A percentile compares a stretch with the other conserved stretches of the same genome.
phyloP scores from a whole-genome alignment of 37 sponge, comb jelly and placozoan genomes.

The Agelas oroides region DNA sequence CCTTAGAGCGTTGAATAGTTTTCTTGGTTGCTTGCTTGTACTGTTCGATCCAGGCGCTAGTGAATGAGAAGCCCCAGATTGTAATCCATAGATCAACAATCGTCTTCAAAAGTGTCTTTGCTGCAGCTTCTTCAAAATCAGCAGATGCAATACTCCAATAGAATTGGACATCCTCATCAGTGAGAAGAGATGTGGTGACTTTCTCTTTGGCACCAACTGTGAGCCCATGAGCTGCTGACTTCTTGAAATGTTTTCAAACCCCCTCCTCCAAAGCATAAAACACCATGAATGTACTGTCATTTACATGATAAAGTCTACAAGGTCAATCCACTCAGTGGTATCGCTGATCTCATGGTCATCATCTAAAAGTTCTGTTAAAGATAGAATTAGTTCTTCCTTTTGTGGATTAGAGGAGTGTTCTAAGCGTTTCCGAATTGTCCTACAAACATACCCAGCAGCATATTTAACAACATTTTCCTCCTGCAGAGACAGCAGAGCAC shows the following conservation, averaged over 20 bases:
- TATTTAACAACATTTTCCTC: conserved; percentile 15
- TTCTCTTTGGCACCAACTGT: too few relatives aligned
- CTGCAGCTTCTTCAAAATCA: neutral
- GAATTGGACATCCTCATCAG: conserved; percentile 1
- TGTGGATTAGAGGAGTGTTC: neutral
- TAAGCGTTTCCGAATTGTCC: neutral
- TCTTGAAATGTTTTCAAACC: neutral
- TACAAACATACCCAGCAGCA: conserved; percentile 25
- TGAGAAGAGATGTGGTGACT: too few relatives aligned
- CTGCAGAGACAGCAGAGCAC: neutral
- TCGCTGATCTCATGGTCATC: too few relatives aligned
- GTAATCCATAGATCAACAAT: neutral
- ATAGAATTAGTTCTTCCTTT: conserved; percentile 24
- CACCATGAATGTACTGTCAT: conserved; percentile 3
- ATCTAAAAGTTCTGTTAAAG: neutral
- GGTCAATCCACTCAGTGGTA: too few relatives aligned
- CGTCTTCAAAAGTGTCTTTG: neutral
- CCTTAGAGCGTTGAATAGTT: neutral
- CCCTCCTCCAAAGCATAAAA: conserved; percentile 8
- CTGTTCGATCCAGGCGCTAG: conserved; percentile 6
- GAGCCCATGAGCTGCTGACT: too few relatives aligned
- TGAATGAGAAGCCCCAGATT: conserved; percentile 1
- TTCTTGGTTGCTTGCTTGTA: conserved; percentile 8
- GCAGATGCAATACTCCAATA: neutral
- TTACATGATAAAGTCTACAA: conserved; percentile 13